Evolutionary conservation across 2,113 vertebrate genomes (phyloP).

Genomic region (Solea solea): DNA sequence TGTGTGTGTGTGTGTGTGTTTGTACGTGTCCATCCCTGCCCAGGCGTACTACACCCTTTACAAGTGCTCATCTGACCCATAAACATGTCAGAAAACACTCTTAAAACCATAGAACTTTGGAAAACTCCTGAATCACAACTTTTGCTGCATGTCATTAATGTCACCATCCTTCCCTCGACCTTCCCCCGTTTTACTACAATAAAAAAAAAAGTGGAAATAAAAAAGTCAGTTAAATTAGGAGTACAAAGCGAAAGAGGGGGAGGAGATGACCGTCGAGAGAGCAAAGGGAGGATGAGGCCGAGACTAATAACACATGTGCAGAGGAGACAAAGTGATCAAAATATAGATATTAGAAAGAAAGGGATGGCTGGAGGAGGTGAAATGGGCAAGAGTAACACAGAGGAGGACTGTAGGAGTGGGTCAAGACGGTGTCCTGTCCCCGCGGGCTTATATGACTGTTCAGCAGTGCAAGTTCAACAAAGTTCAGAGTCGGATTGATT

Average conservation of each 20-base stretch:
- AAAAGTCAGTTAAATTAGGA: background rate
- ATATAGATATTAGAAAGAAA: slow-evolving; percentile 4
- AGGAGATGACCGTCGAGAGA: background rate
- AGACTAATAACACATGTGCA: slow-evolving; percentile 20
- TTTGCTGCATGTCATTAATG: background rate
- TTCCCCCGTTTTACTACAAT: background rate
- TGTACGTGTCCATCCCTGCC: background rate
- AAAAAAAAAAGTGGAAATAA: background rate
- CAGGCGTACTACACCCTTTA: background rate
- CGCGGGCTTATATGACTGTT: slow-evolving; percentile 52
- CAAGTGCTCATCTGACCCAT: slow-evolving; percentile 12
- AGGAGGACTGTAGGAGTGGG: slow-evolving; percentile 26
- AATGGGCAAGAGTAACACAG: background rate
- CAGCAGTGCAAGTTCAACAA: slow-evolving; percentile 35
- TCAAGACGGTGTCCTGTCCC: slow-evolving; percentile 41
- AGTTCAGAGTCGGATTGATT: slow-evolving; percentile 51
- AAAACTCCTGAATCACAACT: background rate
- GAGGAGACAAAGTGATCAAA: slow-evolving; percentile 44
- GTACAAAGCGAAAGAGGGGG: background rate
- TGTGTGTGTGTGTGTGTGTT: background rate
- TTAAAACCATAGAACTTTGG: background rate
- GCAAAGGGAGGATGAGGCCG: background rate
- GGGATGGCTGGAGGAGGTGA: slow-evolving; percentile 7
- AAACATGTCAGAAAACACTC: slow-evolving; percentile 9
- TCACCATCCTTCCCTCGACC: background rate